A percentile compares a stretch with the other conserved stretches of the same genome.
These are phyloP conservation scores for Rhagium mordax DNA, from an alignment of 2,888 invertebrate genomes.

Conservation along the genomic window DNA sequence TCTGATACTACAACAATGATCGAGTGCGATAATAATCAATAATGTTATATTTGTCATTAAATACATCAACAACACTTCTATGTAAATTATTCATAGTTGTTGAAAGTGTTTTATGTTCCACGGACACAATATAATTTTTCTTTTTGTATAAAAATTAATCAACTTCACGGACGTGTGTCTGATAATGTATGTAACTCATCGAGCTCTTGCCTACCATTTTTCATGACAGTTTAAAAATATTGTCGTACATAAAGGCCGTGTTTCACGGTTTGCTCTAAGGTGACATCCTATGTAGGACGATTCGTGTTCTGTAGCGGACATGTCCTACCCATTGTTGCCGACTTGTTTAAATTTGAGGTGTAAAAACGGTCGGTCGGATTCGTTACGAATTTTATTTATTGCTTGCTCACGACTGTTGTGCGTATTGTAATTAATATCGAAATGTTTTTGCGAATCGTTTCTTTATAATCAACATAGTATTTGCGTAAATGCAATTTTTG, in stretches of 20 bases:
- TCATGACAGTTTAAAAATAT: slow-evolving; percentile 56
- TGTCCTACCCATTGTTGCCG: slow-evolving; percentile 26
- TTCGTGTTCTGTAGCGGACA: slow-evolving; percentile 33
- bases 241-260: slow-evolving; percentile 52
- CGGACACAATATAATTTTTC: slow-evolving; percentile 10
- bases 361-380: slow-evolving; percentile 12
- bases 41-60: background rate
- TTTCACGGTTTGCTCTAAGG: slow-evolving; percentile 33
- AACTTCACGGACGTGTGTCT: slow-evolving; percentile 3
- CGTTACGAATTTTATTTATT: slow-evolving; percentile 18
- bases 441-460: no score
- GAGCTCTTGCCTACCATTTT: slow-evolving; percentile 55
- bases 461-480: no score
- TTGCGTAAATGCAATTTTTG: no score
- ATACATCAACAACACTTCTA: background rate
- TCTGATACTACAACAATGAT: no score
- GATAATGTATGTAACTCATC: slow-evolving; percentile 45
- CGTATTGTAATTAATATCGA: background rate
- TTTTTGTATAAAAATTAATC: slow-evolving; percentile 16
- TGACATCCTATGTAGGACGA: slow-evolving; percentile 38
- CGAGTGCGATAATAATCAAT: no score
- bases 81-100: slow-evolving; percentile 1
- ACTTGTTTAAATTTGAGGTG: slow-evolving; percentile 25
- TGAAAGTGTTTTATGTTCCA: slow-evolving; percentile 1
- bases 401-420: slow-evolving; percentile 5